A percentile compares a stretch with the other conserved stretches of the same genome.
Evolutionary conservation across 1,140 invertebrate species (phyloP).

Genomic region (Medauroidea extradentata): DNA sequence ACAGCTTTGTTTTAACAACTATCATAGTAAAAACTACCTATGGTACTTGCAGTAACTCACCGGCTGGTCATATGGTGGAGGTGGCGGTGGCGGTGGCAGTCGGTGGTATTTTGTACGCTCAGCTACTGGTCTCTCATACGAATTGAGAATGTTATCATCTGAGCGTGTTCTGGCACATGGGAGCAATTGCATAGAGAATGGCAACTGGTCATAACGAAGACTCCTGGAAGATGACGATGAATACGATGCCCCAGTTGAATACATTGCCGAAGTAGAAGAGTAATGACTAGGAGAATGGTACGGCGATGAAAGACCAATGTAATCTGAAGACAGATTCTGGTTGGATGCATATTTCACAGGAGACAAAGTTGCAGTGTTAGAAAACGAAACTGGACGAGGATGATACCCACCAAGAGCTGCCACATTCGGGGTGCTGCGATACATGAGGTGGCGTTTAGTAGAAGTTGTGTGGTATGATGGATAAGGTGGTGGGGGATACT

Average conservation of each 20-base stretch:
- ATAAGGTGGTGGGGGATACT: conserved; percentile 48
- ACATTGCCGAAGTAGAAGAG: conserved; percentile 46
- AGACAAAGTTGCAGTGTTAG: neutral
- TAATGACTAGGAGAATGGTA: conserved; percentile 52
- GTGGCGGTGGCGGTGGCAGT: conserved; percentile 65
- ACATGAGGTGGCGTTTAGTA: conserved; percentile 62
- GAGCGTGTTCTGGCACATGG: conserved; percentile 57
- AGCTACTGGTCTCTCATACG: conserved; percentile 40
- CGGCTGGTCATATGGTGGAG: conserved; percentile 58
- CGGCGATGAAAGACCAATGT: conserved; percentile 40
- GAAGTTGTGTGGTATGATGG: conserved; percentile 46
- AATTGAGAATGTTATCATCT: conserved; percentile 72
- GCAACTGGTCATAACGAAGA: conserved; percentile 47
- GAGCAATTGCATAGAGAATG: neutral
- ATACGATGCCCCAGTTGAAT: conserved; percentile 46
- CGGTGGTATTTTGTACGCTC: conserved; percentile 56
- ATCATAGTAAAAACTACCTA: neutral
- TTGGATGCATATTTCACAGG: conserved; percentile 38
- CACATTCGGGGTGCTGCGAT: conserved; percentile 72
- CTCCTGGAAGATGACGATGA: conserved; percentile 45
- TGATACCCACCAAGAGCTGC: conserved; percentile 30
- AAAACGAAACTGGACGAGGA: conserved; percentile 7
- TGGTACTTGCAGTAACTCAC: conserved; percentile 19
- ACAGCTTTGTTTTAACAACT: neutral
- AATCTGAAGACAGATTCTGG: conserved; percentile 57